Evolutionary conservation across 2,888 invertebrate genomes (phyloP).

Genomic region (Hydropsyche betteni): DNA sequence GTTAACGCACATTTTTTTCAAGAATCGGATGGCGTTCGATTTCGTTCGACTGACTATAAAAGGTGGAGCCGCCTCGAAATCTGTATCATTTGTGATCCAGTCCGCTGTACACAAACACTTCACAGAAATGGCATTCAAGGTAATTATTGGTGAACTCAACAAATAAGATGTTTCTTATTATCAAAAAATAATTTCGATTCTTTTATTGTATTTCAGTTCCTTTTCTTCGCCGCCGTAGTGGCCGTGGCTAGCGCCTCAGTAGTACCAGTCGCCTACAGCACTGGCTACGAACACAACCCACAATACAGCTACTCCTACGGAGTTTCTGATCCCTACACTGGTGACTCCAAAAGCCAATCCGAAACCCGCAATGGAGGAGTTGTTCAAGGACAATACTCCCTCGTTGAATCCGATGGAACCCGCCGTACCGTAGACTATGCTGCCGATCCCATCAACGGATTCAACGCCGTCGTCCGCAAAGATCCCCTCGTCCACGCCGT

Average conservation of each 20-base stretch:
- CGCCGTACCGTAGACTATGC: conserved; percentile 66
- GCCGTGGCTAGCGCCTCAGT: conserved; percentile 58
- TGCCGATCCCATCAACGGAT: conserved; percentile 64
- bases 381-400: conserved; percentile 66
- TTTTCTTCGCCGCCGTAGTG: conserved; percentile 59
- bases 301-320: conserved; percentile 65
- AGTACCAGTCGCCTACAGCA: conserved; percentile 55
- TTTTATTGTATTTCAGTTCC: conserved; percentile 60
- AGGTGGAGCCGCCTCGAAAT: conserved; percentile 1
- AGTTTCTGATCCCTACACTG: conserved; percentile 66
- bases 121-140: conserved; percentile 51
- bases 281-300: conserved; percentile 57
- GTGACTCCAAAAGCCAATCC: conserved; percentile 66
- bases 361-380: conserved; percentile 64
- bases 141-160: conserved; percentile 1
- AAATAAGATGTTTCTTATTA: conserved; percentile 1
- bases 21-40: conserved; percentile 12
- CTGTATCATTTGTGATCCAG: conserved; percentile 53
- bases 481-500: conserved; percentile 66
- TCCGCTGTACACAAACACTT: conserved; percentile 35
- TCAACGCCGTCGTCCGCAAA: conserved; percentile 67
- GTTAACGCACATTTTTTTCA: conserved; percentile 17
- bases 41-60: conserved; percentile 22
- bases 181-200: no score
- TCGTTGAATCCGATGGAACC: conserved; percentile 66